These are phyloP conservation scores for Clivina fossor DNA, from an alignment of 2,888 invertebrate species.

Conservation along the genomic window DNA sequence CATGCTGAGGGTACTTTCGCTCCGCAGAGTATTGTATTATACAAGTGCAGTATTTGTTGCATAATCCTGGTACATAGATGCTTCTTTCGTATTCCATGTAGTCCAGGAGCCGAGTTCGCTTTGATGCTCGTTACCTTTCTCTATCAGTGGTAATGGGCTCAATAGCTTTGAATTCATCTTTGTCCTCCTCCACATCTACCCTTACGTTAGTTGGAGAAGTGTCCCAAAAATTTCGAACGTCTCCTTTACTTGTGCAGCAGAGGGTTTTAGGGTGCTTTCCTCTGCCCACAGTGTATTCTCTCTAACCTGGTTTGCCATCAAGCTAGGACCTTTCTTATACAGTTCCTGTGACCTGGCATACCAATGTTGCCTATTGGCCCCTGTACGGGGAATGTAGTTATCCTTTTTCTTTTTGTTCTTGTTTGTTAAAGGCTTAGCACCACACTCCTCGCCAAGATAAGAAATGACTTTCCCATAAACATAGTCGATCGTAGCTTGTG, in stretches of 20 bases:
- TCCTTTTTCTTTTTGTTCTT: too few relatives aligned
- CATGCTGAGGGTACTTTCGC: constrained; percentile 38
- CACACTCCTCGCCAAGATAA: constrained; percentile 1
- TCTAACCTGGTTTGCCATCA: constrained; percentile 43
- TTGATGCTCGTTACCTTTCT: constrained; percentile 36
- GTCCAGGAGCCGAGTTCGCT: constrained; percentile 39
- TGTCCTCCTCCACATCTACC: constrained; percentile 33
- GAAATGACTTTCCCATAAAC: constrained; percentile 21
- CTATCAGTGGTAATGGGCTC: constrained; percentile 22
- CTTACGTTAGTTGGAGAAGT: constrained; percentile 44
- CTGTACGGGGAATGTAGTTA: constrained; percentile 13
- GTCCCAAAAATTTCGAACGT: constrained; percentile 38
- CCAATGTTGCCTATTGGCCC: constrained; percentile 37
- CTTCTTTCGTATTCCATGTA: too few relatives aligned
- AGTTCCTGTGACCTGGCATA: constrained; percentile 46
- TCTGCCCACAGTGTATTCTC: constrained; percentile 37
- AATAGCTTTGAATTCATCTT: constrained; percentile 1
- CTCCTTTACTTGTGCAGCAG: constrained; percentile 28
- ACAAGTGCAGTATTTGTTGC: background rate
- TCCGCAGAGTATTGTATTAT: constrained; percentile 37
- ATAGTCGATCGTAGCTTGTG: constrained; percentile 34
- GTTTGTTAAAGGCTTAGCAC: too few relatives aligned
- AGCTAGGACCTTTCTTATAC: constrained; percentile 43
- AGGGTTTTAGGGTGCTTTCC: background rate
- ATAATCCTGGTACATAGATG: too few relatives aligned